Base-by-base conservation (phyloP, 2,113 vertebrate genomes). In the Aldabrachelys gigantea region DNA sequence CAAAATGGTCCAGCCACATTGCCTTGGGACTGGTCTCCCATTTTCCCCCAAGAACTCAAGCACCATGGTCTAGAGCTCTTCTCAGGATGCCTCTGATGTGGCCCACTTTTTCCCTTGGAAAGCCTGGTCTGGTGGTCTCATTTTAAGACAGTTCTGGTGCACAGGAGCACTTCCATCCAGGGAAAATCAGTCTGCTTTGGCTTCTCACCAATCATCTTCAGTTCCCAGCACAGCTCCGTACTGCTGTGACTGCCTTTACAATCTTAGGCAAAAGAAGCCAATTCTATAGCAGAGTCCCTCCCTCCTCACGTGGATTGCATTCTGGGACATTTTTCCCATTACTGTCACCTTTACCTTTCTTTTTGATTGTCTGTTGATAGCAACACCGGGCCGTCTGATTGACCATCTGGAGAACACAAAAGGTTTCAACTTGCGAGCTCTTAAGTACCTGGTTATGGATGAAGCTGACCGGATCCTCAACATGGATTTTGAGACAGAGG, bases 401-500 rank as follows among this genome's bases (percentile, higher is more conserved):
- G 99, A 99, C 97, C 99, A 99, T 95, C 95, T 99, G 95, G 99
- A 99, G 96, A 99, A 99, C 97, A 99, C 99, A 2, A 99, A 99
- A 95, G 99, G 99, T 57, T 99, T 99, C 96, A 99, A 99, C 11
- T 97, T 99, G 38, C 96, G 99, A 96, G 99, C 99, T 2, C 98
- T 99, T 50, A 99, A 99, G 85, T 99, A 98, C 94, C 96, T 99
- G 52, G 99, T 99, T 85, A 99, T 99, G 99, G 99, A 99, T 78
- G 99, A 99, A 94, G 99, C 99, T 2, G 99, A 99, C 95, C 97
- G 99, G 90, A 99, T 99, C 89, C 98, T 99, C 88, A 99, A 99
- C 97, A 99, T 99, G 99, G 99, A 99, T 98, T 99, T 99, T 94
- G 99, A 99, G 97, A 99, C 99, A 7, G 99, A 99, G 98, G 99